Conservation (phyloP, 1,140 invertebrate species). For the Zaprionus ghesquierei region DNA sequence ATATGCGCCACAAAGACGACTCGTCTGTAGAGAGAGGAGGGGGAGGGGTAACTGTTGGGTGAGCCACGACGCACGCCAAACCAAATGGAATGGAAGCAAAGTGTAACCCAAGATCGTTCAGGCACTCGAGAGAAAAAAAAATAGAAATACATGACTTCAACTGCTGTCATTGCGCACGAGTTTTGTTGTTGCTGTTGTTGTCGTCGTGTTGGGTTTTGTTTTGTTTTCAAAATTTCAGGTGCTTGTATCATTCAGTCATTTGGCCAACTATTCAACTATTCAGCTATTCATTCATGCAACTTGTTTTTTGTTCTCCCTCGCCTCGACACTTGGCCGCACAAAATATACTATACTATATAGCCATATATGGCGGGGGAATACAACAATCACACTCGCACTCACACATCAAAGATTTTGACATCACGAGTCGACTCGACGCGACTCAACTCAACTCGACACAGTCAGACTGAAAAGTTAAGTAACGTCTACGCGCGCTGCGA, state of each 20-base stretch:
- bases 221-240: slow-evolving; percentile 76
- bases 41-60: slow-evolving; percentile 23
- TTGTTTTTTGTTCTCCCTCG: slow-evolving; percentile 72
- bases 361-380: slow-evolving; percentile 37
- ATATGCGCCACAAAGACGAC: slow-evolving; percentile 48
- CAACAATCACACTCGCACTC: slow-evolving; percentile 31
- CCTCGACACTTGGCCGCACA: slow-evolving; percentile 60
- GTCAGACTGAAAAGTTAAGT: slow-evolving; percentile 66
- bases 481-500: slow-evolving; percentile 75
- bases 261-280: slow-evolving; percentile 57
- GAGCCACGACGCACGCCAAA: slow-evolving; percentile 77
- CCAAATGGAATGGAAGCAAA: slow-evolving; percentile 47
- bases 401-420: slow-evolving; percentile 64
- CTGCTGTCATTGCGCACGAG: slow-evolving; percentile 75
- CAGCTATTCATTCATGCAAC: slow-evolving; percentile 79
- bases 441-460: slow-evolving; percentile 41
- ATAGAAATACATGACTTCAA: slow-evolving; percentile 67
- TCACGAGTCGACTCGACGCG: slow-evolving; percentile 44
- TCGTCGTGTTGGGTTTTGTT: slow-evolving; percentile 58
- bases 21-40: too few relatives aligned
- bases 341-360: slow-evolving; percentile 38
- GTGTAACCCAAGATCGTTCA: slow-evolving; percentile 48
- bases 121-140: slow-evolving; percentile 17
- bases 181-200: slow-evolving; percentile 41
- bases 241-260: slow-evolving; percentile 70